Base-by-base conservation (phyloP, 2,888 invertebrate genomes). In the Mechanitis messenoides region DNA sequence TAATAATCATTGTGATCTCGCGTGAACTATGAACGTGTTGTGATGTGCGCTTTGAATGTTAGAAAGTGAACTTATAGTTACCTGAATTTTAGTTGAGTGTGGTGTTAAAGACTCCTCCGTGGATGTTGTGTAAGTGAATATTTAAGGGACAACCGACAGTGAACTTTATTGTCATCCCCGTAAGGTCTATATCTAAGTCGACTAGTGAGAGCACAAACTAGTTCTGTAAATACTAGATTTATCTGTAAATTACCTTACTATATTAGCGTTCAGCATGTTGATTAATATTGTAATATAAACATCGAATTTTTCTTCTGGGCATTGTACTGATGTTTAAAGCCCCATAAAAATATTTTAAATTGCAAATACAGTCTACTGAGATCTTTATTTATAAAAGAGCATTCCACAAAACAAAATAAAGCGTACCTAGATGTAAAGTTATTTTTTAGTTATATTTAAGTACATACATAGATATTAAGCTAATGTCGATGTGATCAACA, bases 1-100 rank as follows among this genome's bases (percentile, higher is more conserved):
- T 84, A 85, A 80, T 75, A 82, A 84, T 84, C 78, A 82, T 86
- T 87, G 87, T 87, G 88, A 89, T 87, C 87, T 88, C 87, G 85
- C 81, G 80, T 80, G 78, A 84, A 77, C 83, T 80, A 78, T 80
- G 74, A 55, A 61, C 74, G 83, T 87, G 83, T 82, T 83, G 85
- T 85, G 85, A 81, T 75, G 85, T 85, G 85, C 84, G 85, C 87
- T 85, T 86, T 87, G 85, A 84, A 83, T 87, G 87, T 85, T 80
- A 84, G 77, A 82, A 83, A 84, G 85, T 78, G 82, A 78, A 85
- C 81, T 70, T 74, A 85, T 83, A 85, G 84, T 85, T 87, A 85
- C 84, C 85, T 76, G 76, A 77, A 73, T 73, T 73, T 66, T 78
- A 75, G 78, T 76, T 71, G 75, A 74, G 82, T 82, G 83, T 81